Conservation (phyloP, 2,888 invertebrate species). For the Sesamia inferens region DNA sequence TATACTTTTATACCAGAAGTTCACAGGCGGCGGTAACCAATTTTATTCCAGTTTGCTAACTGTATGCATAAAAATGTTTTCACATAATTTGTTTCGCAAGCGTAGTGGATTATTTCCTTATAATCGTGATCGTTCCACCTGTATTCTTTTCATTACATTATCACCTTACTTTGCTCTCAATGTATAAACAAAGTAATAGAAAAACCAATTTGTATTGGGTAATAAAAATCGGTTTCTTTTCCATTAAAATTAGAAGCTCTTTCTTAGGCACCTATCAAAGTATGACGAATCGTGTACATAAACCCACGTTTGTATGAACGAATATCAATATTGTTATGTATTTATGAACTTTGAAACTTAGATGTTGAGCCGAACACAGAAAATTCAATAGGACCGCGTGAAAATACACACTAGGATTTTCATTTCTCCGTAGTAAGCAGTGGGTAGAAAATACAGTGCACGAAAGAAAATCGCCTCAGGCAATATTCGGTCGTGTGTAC, state of each 20-base stretch:
- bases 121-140: conserved; percentile 18
- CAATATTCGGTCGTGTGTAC: neutral
- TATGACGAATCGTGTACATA: no score
- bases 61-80: conserved; percentile 2
- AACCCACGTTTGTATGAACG: neutral
- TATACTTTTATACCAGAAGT: conserved; percentile 1
- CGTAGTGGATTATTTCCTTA: conserved; percentile 3
- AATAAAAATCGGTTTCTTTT: conserved; percentile 6
- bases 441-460: neutral
- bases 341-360: neutral
- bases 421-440: no score
- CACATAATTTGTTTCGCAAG: neutral
- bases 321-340: neutral
- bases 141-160: conserved; percentile 31
- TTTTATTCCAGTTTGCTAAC: conserved; percentile 2
- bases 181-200: conserved; percentile 14
- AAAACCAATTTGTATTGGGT: conserved; percentile 4
- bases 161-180: neutral
- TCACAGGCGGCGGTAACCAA: neutral
- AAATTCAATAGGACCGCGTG: no score
- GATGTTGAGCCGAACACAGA: neutral
- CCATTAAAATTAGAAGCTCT: neutral
- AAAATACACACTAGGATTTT: no score
- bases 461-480: neutral
- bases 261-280: no score